Evolutionary conservation across 2,113 vertebrate species (phyloP), one percentile per base, ranked within the genome.

Genomic region (Origma solitaria): DNA sequence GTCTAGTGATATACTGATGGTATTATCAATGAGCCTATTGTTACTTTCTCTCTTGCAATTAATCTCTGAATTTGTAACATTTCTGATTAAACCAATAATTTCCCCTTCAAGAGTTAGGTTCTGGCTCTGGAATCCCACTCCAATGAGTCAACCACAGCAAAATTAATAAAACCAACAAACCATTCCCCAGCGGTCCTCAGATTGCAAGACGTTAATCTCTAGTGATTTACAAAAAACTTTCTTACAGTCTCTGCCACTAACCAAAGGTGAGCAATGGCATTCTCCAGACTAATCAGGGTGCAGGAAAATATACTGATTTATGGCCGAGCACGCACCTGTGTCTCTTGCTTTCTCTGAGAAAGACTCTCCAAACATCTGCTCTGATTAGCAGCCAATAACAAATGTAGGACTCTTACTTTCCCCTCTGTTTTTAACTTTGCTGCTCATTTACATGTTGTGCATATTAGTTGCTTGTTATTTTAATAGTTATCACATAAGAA

Each of bases 401-500:
- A 94, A 83, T 61, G 31, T 27, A 28, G 0, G 3, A 66, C 16
- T 69, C 54, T 56, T 75, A 88, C n/a, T 44, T 66, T 10, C 60
- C 11, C 6, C 68, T 40, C 71, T 66, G 51, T 70, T 96, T 94
- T 92, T 64, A 95, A 78, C 82, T 93, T 95, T 78, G 14, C 53
- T 96, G 51, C 45, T 86, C 85, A 81, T 95, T 93, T 93, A 64
- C 82, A 90, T 60, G 40, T 81, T 4, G 5, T 88, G 44, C 1
- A 0, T 84, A 81, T 90, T 66, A 84, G 87, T 86, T 87, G 77
- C 47, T 89, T 96, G 83, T 94, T 95, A 93, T 96, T 95, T 96
- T 92, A 89, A 89, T 92, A 84, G 83, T 95, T 96, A 95, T 95
- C 95, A 89, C 91, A 78, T 82, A 79, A 78, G 94, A 93, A 91